Percentiles rank a stretch among this genome's conserved stretches.
phyloP scores from a whole-genome alignment of 2,888 invertebrate genomes.

The Chirona hameri region DNA sequence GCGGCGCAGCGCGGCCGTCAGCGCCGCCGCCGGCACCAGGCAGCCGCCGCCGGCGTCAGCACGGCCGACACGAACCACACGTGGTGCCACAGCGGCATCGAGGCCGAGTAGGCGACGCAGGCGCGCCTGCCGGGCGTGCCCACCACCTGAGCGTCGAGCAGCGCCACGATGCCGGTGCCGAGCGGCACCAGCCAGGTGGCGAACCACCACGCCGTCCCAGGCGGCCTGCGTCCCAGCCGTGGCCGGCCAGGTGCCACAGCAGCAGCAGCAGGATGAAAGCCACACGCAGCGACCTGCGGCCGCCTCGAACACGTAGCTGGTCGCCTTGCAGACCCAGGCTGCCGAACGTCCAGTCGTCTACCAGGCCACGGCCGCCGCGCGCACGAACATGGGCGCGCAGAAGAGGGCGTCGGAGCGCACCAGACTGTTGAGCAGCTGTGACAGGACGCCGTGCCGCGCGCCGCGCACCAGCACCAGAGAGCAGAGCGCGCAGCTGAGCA shows the following conservation, averaged over 20 bases:
- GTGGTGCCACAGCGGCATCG: conserved; percentile 13
- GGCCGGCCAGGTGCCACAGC: conserved; percentile 13
- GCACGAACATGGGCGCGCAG: conserved; percentile 13
- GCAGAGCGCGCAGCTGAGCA: conserved; percentile 10
- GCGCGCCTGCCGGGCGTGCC: background rate
- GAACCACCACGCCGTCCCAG: conserved; percentile 14
- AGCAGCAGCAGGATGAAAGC: background rate
- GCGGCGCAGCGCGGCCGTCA: background rate
- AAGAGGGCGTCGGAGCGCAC: conserved; percentile 27
- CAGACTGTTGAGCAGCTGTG: conserved; percentile 30
- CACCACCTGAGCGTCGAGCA: conserved; percentile 22
- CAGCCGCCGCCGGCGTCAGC: background rate
- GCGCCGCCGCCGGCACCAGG: background rate
- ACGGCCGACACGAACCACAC: conserved; percentile 4
- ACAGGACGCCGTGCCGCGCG: background rate
- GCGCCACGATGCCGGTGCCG: conserved; percentile 6
- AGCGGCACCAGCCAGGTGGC: conserved; percentile 2
- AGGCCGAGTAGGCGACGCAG: background rate
- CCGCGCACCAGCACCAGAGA: conserved; percentile 27
- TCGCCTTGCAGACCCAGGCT: background rate
- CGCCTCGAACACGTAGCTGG: conserved; percentile 24
- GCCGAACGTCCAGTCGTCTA: conserved; percentile 24
- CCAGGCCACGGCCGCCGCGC: conserved; percentile 1
- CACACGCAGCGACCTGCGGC: background rate
- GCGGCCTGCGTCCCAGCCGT: background rate